phyloP scores from a whole-genome alignment of 2,797 vertebrate genomes.

The Anableps anableps region DNA sequence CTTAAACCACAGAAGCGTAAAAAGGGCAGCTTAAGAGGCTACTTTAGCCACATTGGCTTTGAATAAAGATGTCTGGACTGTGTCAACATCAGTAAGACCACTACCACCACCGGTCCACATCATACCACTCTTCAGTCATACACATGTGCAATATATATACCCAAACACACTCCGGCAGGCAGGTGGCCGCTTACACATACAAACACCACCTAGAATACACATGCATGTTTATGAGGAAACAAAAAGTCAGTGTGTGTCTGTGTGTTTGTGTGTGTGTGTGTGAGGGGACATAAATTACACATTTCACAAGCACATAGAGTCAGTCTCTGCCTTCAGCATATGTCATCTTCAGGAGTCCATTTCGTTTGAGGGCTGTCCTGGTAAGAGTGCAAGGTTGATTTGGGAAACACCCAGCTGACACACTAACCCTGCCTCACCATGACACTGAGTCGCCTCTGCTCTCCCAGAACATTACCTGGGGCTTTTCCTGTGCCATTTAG shows the following conservation, averaged over 20 bases:
- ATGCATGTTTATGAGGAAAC: constrained; percentile 30
- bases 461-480: constrained; percentile 73
- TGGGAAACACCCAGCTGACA: constrained; percentile 70
- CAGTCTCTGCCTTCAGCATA: constrained; percentile 72
- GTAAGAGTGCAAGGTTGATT: constrained; percentile 52
- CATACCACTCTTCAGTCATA: constrained; percentile 43
- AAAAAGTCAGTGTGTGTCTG: constrained; percentile 22
- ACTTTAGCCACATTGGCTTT: constrained; percentile 75
- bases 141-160: constrained; percentile 35
- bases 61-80: constrained; percentile 79
- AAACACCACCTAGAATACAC: constrained; percentile 36
- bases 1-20: constrained; percentile 75
- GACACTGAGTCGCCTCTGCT: constrained; percentile 66
- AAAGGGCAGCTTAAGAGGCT: constrained; percentile 73
- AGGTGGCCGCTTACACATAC: constrained; percentile 39
- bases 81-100: constrained; percentile 69
- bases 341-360: constrained; percentile 72
- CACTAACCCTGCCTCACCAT: constrained; percentile 60
- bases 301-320: constrained; percentile 49
- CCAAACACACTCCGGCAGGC: constrained; percentile 46
- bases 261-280: background rate
- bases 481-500: constrained; percentile 72
- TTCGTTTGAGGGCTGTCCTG: constrained; percentile 70
- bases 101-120: constrained; percentile 36
- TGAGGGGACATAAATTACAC: constrained; percentile 62